phyloP scores from a whole-genome alignment of 2,113 vertebrate genomes.

The Lonchura striata region DNA sequence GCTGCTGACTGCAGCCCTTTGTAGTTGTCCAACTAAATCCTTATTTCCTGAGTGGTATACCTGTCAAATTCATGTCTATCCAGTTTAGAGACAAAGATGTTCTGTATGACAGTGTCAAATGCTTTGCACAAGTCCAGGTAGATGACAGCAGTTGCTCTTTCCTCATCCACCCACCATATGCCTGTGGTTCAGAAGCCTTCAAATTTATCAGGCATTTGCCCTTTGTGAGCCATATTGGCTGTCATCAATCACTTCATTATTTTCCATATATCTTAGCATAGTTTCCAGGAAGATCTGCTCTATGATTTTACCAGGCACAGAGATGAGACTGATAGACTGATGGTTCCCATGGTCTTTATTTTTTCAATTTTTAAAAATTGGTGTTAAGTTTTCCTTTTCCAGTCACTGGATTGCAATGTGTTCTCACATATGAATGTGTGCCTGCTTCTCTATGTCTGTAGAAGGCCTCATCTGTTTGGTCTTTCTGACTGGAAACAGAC shows the following conservation, averaged over 20 bases:
- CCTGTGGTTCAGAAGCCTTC: not conserved
- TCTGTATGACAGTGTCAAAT: not conserved
- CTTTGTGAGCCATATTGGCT: not conserved
- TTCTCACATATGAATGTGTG: not conserved
- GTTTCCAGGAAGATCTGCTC: not conserved
- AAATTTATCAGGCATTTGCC: not conserved
- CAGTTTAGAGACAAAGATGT: not conserved
- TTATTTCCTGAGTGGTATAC: not conserved
- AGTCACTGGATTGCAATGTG: not conserved
- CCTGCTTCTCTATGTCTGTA: not conserved
- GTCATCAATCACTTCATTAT: not conserved
- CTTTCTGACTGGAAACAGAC: not conserved
- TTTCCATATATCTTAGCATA: not conserved
- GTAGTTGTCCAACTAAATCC: not conserved
- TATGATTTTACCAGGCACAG: not conserved
- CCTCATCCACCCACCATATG: not conserved
- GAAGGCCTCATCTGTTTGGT: accelerated
- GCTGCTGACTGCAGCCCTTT: not conserved
- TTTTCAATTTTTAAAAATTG: not conserved
- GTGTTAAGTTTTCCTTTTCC: not conserved
- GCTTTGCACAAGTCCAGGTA: not conserved
- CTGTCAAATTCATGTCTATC: not conserved
- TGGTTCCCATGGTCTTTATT: not conserved
- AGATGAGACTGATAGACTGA: not conserved
- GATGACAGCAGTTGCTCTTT: not conserved